These are phyloP conservation scores for Erpetoichthys calabaricus DNA, from an alignment of 2,797 vertebrate species.

Conservation along the genomic window DNA sequence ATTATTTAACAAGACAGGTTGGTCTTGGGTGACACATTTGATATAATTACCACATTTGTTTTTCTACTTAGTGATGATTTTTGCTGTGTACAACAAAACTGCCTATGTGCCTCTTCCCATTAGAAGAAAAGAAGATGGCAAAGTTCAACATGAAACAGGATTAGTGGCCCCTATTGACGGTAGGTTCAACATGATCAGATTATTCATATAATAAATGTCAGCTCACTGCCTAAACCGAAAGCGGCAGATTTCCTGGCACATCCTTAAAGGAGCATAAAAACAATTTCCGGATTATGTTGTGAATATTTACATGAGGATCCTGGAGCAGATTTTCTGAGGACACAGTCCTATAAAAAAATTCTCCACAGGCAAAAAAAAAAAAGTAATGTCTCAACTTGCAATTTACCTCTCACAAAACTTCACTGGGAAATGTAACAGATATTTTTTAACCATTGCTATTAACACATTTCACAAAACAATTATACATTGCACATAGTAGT, in stretches of 20 bases:
- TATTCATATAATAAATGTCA: neutral
- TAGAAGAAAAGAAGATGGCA: neutral
- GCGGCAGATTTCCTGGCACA: neutral
- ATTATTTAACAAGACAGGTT: neutral
- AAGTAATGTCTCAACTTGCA: no score
- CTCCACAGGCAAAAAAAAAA: no score
- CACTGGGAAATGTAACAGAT: no score
- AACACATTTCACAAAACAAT: no score
- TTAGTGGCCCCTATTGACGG: neutral
- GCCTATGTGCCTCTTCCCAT: neutral
- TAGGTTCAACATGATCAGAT: neutral
- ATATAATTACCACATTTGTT: neutral
- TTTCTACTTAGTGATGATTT: slow-evolving; percentile 1
- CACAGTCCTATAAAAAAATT: no score
- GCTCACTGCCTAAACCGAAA: neutral
- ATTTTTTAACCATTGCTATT: no score
- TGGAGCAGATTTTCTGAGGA: no score
- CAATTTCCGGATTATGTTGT: no score
- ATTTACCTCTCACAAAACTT: no score
- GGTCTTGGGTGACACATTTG: neutral
- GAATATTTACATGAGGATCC: no score
- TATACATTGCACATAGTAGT: no score
- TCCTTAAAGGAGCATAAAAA: neutral
- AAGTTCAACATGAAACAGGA: neutral
- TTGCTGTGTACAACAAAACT: neutral